These are phyloP conservation scores for Onchidella celtica DNA, from an alignment of 2,888 invertebrate species.

Conservation along the genomic window DNA sequence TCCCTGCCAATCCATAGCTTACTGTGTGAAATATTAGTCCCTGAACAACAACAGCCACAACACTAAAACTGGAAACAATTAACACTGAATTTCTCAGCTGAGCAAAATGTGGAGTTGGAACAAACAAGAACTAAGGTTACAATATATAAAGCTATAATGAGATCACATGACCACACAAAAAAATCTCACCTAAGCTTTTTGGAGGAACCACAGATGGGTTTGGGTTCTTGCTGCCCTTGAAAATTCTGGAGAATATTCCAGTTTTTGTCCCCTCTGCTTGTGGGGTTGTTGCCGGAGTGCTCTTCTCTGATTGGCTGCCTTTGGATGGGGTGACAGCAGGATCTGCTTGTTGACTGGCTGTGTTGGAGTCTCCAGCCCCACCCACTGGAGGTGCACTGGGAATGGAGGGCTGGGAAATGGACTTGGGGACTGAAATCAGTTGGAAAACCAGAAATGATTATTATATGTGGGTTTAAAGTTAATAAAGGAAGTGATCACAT, in stretches of 20 bases:
- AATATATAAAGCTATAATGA: neutral
- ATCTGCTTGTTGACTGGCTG: conserved; percentile 36
- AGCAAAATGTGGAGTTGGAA: neutral
- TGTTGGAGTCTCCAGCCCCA: conserved; percentile 50
- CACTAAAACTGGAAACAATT: too few species aligned
- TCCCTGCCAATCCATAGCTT: too few species aligned
- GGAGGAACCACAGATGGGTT: conserved; percentile 18
- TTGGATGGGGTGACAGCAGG: conserved; percentile 47
- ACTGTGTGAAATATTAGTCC: too few species aligned
- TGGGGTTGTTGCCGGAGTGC: conserved; percentile 50
- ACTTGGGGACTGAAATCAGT: conserved; percentile 62
- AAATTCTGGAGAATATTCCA: conserved; percentile 76
- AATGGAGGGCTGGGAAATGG: conserved; percentile 65
- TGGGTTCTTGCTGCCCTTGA: conserved; percentile 60
- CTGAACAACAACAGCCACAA: too few species aligned
- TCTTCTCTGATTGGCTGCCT: conserved; percentile 49
- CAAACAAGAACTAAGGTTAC: too few species aligned
- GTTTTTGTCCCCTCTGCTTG: conserved; percentile 64
- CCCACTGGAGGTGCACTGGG: conserved; percentile 52
- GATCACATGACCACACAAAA: too few species aligned
- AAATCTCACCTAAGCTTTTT: conserved; percentile 35
- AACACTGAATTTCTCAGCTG: too few species aligned
- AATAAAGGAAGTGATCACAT: too few species aligned
- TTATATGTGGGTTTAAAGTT: too few species aligned
- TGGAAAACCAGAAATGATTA: too few species aligned